phyloP scores from a whole-genome alignment of 92 coral and sea anemone species.

The Muricea muricata region DNA sequence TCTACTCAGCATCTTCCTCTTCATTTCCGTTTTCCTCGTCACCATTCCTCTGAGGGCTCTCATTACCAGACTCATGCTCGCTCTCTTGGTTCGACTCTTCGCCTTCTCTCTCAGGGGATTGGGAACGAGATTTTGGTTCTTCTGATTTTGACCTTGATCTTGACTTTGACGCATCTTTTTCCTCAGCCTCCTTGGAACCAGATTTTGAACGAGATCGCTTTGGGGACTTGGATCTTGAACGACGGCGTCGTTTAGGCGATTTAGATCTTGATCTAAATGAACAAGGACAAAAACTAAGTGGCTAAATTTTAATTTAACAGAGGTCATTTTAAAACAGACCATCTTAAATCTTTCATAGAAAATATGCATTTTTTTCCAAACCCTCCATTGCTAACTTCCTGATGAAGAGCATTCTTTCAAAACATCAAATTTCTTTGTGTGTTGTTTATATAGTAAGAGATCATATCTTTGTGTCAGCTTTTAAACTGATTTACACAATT shows the following conservation, averaged over 20 bases:
- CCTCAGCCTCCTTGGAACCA: conserved; percentile 54
- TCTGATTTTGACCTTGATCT: conserved; percentile 72
- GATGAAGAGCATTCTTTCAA: too few species aligned
- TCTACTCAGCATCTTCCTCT: conserved; percentile 68
- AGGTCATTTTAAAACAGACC: too few species aligned
- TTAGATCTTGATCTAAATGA: conserved; percentile 71
- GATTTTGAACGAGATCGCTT: conserved; percentile 77
- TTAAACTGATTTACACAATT: background rate
- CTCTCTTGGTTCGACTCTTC: conserved; percentile 64
- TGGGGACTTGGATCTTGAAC: conserved; percentile 63
- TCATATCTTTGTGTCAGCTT: too few species aligned
- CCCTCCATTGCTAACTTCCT: too few species aligned
- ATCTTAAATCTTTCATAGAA: too few species aligned
- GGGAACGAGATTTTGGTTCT: conserved; percentile 73
- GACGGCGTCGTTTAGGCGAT: conserved; percentile 93
- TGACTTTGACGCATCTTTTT: conserved; percentile 66
- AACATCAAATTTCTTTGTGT: too few species aligned
- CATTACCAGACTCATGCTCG: conserved; percentile 67
- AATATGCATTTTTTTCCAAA: too few species aligned
- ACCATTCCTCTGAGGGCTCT: conserved; percentile 43
- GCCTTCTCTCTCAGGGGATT: conserved; percentile 73
- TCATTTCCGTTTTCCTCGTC: conserved; percentile 71
- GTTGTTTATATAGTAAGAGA: too few species aligned
- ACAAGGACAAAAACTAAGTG: background rate
- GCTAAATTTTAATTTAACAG: too few species aligned